phyloP scores from a whole-genome alignment of 2,888 invertebrate species.

The Zaprionus lineosus region DNA sequence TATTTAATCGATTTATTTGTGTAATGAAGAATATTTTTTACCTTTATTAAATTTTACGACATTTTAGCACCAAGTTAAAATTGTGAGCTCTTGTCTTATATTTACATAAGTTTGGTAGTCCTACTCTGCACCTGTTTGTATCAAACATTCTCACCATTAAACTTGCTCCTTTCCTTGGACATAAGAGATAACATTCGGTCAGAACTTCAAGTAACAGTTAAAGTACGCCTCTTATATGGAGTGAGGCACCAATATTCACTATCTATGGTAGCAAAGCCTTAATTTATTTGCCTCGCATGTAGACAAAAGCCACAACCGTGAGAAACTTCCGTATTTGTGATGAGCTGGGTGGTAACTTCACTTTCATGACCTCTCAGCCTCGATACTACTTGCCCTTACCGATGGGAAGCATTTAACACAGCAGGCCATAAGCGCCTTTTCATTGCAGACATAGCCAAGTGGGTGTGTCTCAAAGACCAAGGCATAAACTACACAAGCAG shows the following conservation, averaged over 20 bases:
- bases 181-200: conserved; percentile 26
- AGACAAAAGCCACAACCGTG: conserved; percentile 59
- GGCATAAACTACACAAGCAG: conserved; percentile 67
- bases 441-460: conserved; percentile 42
- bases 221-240: conserved; percentile 29
- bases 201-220: conserved; percentile 43
- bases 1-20: too few relatives aligned
- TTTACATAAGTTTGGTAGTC: too few relatives aligned
- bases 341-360: conserved; percentile 63
- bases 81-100: too few relatives aligned
- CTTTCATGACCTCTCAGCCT: conserved; percentile 15
- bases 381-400: too few relatives aligned
- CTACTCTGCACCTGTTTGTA: too few relatives aligned
- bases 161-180: conserved; percentile 4
- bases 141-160: too few relatives aligned
- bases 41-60: too few relatives aligned
- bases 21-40: too few relatives aligned
- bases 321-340: conserved; percentile 47
- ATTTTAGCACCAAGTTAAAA: too few relatives aligned
- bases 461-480: conserved; percentile 35
- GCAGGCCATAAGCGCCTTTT: conserved; percentile 54
- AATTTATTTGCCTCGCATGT: conserved; percentile 63
- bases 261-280: too few relatives aligned
- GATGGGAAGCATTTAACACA: too few relatives aligned
- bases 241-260: too few relatives aligned